Base-by-base conservation (phyloP, 2,797 vertebrate genomes). In the Spondyliosoma cantharus region DNA sequence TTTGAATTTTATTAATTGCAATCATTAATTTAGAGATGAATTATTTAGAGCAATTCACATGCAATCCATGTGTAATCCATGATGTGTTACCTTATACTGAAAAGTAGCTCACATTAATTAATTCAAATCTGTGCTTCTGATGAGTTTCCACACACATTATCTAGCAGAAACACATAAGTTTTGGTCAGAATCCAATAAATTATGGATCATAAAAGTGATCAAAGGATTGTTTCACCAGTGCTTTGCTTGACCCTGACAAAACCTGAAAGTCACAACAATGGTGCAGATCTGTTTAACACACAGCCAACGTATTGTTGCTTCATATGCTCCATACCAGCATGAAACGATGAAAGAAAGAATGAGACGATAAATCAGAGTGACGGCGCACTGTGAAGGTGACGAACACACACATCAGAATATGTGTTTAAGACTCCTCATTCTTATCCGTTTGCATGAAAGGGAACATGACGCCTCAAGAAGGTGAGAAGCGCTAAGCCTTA, bases 401-500 rank as follows among this genome's bases (percentile, higher is more conserved):
- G 0, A 81, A 27, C 65, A 32, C 45, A 11, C 4, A 5, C 49
- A 73, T 57, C 29, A 67, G 16, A 63, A 74, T 52, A 37, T 11
- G 22, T 50, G 32, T 71, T 60, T 17, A 59, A 71, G 25, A 27
- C 50, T 46, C 29, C 45, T 27, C 22, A 29, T 52, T 7, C 27
- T 5, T 25, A 76, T 59, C 27, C 12, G 25, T 65, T 71, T 25
- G 43, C 24, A 65, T 75, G 29, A 76, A 78, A 72, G 43, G 2
- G 7, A 75, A 74, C 48, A 58, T 1, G 15, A 19, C 7, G 70
- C 24, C 27, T 62, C 15, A 8, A 45, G 60, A 84, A 71, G 75
- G 67, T 77, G 45, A 74, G 54, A 80, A 25, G 46, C 53, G 53
- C 54, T 71, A 46, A 71, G 43, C 29, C 58, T 50, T 86, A 87